Percentiles rank a stretch among this genome's conserved stretches.
Evolutionary conservation across 2,113 vertebrate genomes (phyloP).

Genomic region (Poicephalus gulielmi): DNA sequence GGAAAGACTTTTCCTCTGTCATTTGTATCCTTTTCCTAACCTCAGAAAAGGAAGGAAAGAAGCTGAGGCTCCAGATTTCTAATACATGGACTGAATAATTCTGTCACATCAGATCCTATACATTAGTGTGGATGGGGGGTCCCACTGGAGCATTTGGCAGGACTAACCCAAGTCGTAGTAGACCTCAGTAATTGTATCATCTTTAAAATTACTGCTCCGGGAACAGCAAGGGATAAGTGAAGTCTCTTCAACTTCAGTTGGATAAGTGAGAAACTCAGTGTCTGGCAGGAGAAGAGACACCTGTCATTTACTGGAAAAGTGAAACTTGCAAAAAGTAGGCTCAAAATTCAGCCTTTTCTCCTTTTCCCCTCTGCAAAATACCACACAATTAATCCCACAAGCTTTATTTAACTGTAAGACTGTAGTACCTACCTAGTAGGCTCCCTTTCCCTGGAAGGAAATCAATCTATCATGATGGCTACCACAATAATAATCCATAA

Average conservation of each 20-base stretch:
- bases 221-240: neutral
- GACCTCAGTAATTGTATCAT: neutral
- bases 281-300: neutral
- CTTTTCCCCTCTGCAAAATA: neutral
- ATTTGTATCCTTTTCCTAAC: neutral
- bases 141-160: neutral
- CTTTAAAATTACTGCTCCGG: neutral
- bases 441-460: neutral
- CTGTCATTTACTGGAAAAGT: neutral
- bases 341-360: neutral
- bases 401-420: conserved; percentile 25
- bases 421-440: neutral
- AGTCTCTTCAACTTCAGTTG: neutral
- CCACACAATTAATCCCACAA: conserved; percentile 6
- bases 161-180: neutral
- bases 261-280: neutral
- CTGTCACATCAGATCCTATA: neutral
- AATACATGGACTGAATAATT: neutral
- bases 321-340: neutral
- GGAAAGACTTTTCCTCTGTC: neutral
- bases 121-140: neutral
- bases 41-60: neutral
- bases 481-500: neutral
- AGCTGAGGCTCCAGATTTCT: neutral
- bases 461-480: conserved; percentile 1